These are phyloP conservation scores for Butorides virescens DNA, from an alignment of 2,113 vertebrate species.

Conservation along the genomic window DNA sequence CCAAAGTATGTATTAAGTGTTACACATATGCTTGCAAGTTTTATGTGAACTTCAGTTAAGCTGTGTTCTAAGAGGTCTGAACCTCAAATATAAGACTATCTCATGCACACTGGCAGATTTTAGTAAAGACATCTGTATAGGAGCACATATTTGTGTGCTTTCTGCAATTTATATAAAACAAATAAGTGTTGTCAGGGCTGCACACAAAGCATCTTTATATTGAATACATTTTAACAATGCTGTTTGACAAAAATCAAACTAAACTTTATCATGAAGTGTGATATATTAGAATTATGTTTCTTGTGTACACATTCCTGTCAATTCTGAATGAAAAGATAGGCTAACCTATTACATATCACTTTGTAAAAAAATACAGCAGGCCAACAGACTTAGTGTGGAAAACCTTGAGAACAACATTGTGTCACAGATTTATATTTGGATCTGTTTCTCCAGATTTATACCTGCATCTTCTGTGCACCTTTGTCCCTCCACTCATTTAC, in stretches of 20 bases:
- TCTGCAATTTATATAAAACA: not conserved
- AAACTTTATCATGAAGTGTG: not conserved
- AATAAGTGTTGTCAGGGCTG: not conserved
- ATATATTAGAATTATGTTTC: not conserved
- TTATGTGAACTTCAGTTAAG: not conserved
- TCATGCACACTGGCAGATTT: not conserved
- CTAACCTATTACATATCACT: not conserved
- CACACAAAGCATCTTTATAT: not conserved
- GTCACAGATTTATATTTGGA: not conserved
- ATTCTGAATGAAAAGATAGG: not conserved
- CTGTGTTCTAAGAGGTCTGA: not conserved
- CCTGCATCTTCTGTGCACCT: not conserved
- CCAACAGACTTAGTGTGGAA: not conserved
- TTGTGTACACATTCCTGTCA: not conserved
- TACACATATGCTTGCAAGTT: not conserved
- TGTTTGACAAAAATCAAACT: not conserved
- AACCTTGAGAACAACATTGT: not conserved
- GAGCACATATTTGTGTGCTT: not conserved
- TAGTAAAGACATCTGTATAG: not conserved
- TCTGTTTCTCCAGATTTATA: not conserved
- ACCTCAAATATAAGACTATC: not conserved
- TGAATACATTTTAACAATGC: not conserved
- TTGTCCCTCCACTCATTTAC: not conserved
- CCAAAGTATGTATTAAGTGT: not conserved
- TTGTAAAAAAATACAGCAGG: not conserved